Evolutionary conservation across 2,113 vertebrate species (phyloP).

Genomic region (Hepsetus odoe): DNA sequence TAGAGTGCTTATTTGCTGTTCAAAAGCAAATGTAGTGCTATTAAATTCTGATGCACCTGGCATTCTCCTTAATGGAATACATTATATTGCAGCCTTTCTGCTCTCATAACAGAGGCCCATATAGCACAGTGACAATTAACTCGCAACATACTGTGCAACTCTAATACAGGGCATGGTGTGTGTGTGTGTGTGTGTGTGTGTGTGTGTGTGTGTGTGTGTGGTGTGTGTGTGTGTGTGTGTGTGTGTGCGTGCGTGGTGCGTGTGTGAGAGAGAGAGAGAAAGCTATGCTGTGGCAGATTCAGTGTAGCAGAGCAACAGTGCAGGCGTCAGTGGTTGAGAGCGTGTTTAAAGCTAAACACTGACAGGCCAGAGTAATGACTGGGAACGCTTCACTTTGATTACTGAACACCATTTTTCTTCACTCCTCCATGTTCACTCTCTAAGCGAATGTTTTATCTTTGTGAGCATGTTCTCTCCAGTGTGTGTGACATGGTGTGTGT

Average conservation of each 20-base stretch:
- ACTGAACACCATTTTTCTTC: conserved; percentile 65
- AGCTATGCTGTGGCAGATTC: conserved; percentile 43
- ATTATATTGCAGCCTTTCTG: conserved; percentile 8
- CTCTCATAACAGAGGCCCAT: conserved; percentile 8
- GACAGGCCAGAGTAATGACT: conserved; percentile 68
- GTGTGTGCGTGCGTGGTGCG: too few relatives aligned
- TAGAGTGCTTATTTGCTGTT: conserved; percentile 8
- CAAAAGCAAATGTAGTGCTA: conserved; percentile 20
- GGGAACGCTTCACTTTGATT: conserved; percentile 68
- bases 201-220: conserved; percentile 8
- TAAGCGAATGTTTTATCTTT: conserved; percentile 64
- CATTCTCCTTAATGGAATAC: conserved; percentile 8
- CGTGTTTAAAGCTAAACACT: conserved; percentile 39
- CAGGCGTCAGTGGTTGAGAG: conserved; percentile 50
- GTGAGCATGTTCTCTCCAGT: conserved; percentile 53
- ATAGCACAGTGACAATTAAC: conserved; percentile 8
- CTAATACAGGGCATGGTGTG: conserved; percentile 10
- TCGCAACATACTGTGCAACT: not conserved
- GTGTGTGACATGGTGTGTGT: conserved; percentile 48
- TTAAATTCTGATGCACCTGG: conserved; percentile 22
- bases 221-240: conserved; percentile 8
- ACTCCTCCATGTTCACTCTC: conserved; percentile 55
- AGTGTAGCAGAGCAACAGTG: conserved; percentile 49
- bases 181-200: conserved; percentile 8
- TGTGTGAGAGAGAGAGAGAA: conserved; percentile 27